A percentile compares a stretch with the other conserved stretches of the same genome.
Evolutionary conservation across 2,888 invertebrate genomes (phyloP).

Genomic region (Tetramorium bicarinatum): DNA sequence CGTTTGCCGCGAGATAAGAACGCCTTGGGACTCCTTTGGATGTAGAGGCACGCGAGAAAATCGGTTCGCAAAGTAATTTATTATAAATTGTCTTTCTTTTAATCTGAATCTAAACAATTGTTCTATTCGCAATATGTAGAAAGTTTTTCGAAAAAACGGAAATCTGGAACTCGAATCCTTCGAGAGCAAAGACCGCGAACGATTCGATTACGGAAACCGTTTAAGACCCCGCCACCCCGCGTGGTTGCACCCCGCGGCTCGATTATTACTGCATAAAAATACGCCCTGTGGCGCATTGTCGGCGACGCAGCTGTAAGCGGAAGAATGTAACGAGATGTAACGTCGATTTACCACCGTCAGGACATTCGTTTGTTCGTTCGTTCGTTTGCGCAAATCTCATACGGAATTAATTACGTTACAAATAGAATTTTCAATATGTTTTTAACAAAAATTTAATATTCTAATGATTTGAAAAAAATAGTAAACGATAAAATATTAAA

Average conservation of each 20-base stretch:
- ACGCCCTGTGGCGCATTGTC: constrained; percentile 75
- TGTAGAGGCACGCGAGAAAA: background rate
- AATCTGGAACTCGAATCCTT: background rate
- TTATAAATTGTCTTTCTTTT: background rate
- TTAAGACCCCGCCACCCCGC: constrained; percentile 55
- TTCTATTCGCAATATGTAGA: background rate
- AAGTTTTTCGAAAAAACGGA: constrained; percentile 1
- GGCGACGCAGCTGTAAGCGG: constrained; percentile 76
- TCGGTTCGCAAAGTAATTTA: background rate
- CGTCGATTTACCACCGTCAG: constrained; percentile 60
- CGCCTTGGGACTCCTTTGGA: background rate
- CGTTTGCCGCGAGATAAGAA: background rate
- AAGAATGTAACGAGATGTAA: constrained; percentile 67
- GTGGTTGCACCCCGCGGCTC: constrained; percentile 74
- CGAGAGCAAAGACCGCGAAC: constrained; percentile 56
- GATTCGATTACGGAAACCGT: constrained; percentile 70
- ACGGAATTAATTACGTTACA: constrained; percentile 14
- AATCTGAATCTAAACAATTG: background rate
- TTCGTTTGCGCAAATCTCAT: constrained; percentile 1
- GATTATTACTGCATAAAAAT: constrained; percentile 79
- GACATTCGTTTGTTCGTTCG: constrained; percentile 1
- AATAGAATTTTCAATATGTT: background rate
- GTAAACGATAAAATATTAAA: background rate
- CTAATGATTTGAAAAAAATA: background rate
- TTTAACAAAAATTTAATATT: background rate